A percentile compares a stretch with the other conserved stretches of the same genome.
Evolutionary conservation across 2,113 vertebrate genomes (phyloP).

Genomic region (Pyrgilauda ruficollis): DNA sequence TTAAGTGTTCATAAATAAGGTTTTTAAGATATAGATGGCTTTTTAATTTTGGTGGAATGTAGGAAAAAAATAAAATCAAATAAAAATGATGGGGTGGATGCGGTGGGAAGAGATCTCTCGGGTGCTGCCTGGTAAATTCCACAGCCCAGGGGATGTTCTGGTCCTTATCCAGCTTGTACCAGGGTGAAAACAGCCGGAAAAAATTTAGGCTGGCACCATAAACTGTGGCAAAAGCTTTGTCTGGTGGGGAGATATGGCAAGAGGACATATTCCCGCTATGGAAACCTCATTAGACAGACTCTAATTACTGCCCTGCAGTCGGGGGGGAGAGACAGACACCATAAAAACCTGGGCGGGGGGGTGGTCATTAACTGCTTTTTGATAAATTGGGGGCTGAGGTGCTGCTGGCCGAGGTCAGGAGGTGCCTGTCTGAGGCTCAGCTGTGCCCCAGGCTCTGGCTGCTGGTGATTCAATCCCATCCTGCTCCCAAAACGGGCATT

Average conservation of each 20-base stretch:
- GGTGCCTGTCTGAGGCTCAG: neutral
- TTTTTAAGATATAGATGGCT: constrained; percentile 79
- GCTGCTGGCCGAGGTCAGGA: neutral
- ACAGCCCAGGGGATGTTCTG: neutral
- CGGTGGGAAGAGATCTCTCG: constrained; percentile 53
- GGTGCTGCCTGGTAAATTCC: constrained; percentile 53
- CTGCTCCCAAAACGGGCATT: neutral
- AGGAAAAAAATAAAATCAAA: neutral
- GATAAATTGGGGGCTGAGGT: neutral
- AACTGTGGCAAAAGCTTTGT: constrained; percentile 10
- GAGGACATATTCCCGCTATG: rapidly evolving
- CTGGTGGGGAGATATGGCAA: neutral
- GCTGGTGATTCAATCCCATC: rapidly evolving
- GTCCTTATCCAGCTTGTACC: neutral
- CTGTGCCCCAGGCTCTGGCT: rapidly evolving
- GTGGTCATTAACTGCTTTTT: constrained; percentile 31
- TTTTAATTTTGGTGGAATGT: constrained; percentile 78
- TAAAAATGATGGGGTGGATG: constrained; percentile 55
- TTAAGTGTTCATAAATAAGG: constrained; percentile 79
- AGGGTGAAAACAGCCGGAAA: neutral
- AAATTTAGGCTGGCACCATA: neutral
- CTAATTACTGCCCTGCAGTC: constrained; percentile 49
- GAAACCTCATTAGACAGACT: constrained; percentile 49
- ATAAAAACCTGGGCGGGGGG: neutral
- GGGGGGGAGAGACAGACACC: neutral